Base-by-base conservation (phyloP, 2,113 vertebrate species). In the Hydrolagus affinis region DNA sequence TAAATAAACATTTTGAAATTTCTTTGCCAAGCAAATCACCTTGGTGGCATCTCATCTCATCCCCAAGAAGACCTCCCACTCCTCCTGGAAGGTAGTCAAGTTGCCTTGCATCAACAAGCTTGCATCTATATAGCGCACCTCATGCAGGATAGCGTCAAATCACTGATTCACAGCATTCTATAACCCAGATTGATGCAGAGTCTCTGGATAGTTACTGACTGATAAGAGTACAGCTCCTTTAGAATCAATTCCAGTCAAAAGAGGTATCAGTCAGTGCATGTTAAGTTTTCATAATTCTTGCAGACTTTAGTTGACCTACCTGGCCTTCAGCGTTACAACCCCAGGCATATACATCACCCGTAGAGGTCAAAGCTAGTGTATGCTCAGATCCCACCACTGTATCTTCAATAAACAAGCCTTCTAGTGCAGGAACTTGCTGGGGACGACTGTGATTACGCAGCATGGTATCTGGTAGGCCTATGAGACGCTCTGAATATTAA, bases 271-370 rank as follows among this genome's bases (percentile, higher is more conserved):
- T 56, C 8, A 59, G 59, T 44, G 44, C n/a, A 32, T 57, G 57
- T 59, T 57, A n/a, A 85, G 8, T 70, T 21, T 21, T 11, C 17
- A n/a, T 56, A 32, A 2, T 32, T 69, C 66, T n/a, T 23, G 30
- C 32, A n/a, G 11, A 80, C 12, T 21, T 11, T 56, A 14, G 56
- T 10, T 59, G 32, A 8, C 59, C 72, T 90, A 95, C 94, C 94
- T 95, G 94, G 77, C 93, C 94, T 85, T 94, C 94, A 59, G 90
- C 93, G 91, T 95, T 95, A 87, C 92, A 94, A 86, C 94, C 94
- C 94, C 94, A 95, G 77, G 91, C 90, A 0, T 93, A 94, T 64
- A 95, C 88, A 0, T 94, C 94, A 85, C 92, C 94, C 3, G 91
- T 92, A 89, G 92, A 92, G 44, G 92, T 91, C 80, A 95, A 87